A percentile compares a stretch with the other conserved stretches of the same genome.
phyloP scores from a whole-genome alignment of 2,113 vertebrate genomes.

The Antechinus flavipes region DNA sequence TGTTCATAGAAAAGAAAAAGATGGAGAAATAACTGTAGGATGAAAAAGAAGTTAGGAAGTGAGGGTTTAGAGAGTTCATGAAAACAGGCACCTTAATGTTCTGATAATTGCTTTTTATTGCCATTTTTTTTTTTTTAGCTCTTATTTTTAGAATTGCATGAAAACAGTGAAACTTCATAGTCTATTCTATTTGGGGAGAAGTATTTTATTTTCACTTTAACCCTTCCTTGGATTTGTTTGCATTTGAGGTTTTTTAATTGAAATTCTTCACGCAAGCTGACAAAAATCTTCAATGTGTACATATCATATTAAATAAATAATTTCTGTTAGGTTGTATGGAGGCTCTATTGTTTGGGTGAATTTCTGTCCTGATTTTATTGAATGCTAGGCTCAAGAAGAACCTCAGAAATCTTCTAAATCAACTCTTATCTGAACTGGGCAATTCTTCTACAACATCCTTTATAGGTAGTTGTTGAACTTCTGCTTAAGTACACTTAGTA shows the following conservation, averaged over 20 bases:
- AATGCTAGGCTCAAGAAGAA: neutral
- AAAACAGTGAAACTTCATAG: constrained; percentile 6
- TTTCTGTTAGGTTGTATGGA: neutral
- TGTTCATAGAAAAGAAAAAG: neutral
- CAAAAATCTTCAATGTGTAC: neutral
- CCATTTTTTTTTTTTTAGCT: neutral
- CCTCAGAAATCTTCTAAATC: neutral
- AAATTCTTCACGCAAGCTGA: neutral
- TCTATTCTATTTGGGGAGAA: neutral
- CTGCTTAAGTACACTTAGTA: neutral
- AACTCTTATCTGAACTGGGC: neutral
- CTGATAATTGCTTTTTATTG: neutral
- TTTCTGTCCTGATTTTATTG: neutral
- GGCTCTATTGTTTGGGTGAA: neutral
- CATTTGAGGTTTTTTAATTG: neutral
- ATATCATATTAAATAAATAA: neutral
- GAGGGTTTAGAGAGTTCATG: neutral
- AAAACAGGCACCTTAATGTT: neutral
- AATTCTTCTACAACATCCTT: neutral
- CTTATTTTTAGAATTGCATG: constrained; percentile 10
- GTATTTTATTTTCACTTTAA: neutral
- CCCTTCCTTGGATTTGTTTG: constrained; percentile 14
- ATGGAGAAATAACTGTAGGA: neutral
- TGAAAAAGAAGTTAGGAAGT: constrained; percentile 28
- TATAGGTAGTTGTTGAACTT: neutral